A percentile compares a stretch with the other conserved stretches of the same genome.
Conservation (phyloP, 1,140 invertebrate genomes). For the Hycleus cichorii region DNA sequence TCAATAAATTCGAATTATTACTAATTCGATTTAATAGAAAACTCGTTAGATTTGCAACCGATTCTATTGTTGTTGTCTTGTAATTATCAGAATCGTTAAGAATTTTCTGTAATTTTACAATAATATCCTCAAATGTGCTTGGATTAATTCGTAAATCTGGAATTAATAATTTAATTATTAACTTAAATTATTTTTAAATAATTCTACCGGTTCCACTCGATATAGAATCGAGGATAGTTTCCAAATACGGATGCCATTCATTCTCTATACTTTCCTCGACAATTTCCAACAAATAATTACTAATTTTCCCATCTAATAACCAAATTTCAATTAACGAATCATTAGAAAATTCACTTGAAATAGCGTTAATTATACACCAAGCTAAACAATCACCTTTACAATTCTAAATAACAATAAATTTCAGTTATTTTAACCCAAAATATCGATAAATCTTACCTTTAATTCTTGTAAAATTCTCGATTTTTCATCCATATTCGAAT, state of each 20-base stretch:
- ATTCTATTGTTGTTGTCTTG: no score
- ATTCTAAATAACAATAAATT: conserved; percentile 1
- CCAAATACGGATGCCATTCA: conserved; percentile 40
- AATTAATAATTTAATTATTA: conserved; percentile 8
- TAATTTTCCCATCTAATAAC: conserved; percentile 41
- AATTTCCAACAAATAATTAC: conserved; percentile 39
- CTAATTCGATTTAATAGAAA: no score
- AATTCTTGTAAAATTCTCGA: conserved; percentile 46
- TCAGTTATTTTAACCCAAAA: neutral
- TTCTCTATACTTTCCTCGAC: conserved; percentile 39
- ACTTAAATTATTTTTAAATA: conserved; percentile 9
- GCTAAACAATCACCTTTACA: conserved; percentile 26
- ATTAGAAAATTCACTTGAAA: conserved; percentile 44
- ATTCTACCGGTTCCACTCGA: no score
- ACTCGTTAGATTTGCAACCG: no score
- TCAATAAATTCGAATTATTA: neutral
- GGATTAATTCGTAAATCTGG: conserved; percentile 47
- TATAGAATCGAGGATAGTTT: conserved; percentile 31
- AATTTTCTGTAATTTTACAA: conserved; percentile 38
- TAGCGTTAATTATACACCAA: conserved; percentile 43
- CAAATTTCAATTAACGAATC: conserved; percentile 46
- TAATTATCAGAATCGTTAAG: no score
- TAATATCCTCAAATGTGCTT: conserved; percentile 44
- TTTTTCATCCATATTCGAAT: conserved; percentile 44
- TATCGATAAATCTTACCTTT: conserved; percentile 38